phyloP scores from a whole-genome alignment of 2,797 vertebrate genomes.

The Parambassis ranga region DNA sequence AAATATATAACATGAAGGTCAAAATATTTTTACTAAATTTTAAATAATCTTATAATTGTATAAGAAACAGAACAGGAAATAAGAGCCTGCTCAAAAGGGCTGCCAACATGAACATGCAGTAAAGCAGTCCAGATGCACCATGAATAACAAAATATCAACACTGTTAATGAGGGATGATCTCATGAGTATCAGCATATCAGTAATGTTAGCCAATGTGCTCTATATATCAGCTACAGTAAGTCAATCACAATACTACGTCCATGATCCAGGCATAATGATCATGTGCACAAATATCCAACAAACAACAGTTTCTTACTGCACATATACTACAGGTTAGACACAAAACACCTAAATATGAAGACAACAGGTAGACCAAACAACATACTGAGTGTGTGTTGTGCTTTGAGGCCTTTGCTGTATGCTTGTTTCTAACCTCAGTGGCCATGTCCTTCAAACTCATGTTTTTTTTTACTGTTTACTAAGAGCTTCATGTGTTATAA shows the following conservation, averaged over 20 bases:
- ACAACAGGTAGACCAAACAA: slow-evolving; percentile 43
- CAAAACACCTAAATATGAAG: slow-evolving; percentile 36
- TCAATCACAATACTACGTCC: slow-evolving; percentile 40
- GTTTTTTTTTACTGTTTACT: slow-evolving; percentile 26
- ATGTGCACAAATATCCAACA: slow-evolving; percentile 52
- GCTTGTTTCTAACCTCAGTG: slow-evolving; percentile 35
- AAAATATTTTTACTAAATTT: slow-evolving; percentile 38
- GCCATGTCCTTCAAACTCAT: slow-evolving; percentile 29
- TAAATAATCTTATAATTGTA: slow-evolving; percentile 11
- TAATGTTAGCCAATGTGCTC: slow-evolving; percentile 18
- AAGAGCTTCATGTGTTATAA: slow-evolving; percentile 19
- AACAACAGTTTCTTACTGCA: slow-evolving; percentile 43
- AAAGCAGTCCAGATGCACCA: slow-evolving; percentile 69
- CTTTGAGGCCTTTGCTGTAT: slow-evolving; percentile 11
- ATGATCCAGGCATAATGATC: slow-evolving; percentile 55
- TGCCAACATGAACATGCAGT: slow-evolving; percentile 77
- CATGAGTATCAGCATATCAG: slow-evolving; percentile 27
- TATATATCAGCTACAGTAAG: slow-evolving; percentile 6
- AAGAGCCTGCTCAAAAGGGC: slow-evolving; percentile 58
- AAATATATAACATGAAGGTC: slow-evolving; percentile 10
- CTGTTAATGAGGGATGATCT: slow-evolving; percentile 55
- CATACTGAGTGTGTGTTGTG: slow-evolving; percentile 44
- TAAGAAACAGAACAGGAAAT: slow-evolving; percentile 62
- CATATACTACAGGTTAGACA: slow-evolving; percentile 41
- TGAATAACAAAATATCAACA: slow-evolving; percentile 68